phyloP scores from a whole-genome alignment of 2,113 vertebrate genomes.

The Eudyptes chrysolophus region DNA sequence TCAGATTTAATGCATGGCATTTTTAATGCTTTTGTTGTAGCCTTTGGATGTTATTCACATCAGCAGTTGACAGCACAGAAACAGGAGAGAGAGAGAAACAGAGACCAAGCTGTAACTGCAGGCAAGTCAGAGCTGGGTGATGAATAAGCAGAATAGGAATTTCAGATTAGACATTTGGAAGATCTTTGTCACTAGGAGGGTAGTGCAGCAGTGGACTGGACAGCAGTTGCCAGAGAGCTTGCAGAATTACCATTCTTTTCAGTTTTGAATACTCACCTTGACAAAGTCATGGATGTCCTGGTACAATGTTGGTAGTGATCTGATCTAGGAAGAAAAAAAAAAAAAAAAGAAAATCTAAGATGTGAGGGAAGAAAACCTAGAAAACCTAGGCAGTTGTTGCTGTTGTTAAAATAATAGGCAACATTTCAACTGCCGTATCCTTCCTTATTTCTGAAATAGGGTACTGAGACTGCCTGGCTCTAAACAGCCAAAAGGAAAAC shows the following conservation, averaged over 20 bases:
- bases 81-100: not conserved
- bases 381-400: not conserved
- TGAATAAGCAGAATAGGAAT: conserved; percentile 11
- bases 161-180: not conserved
- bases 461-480: not conserved
- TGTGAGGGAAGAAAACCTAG: not conserved
- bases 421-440: not conserved
- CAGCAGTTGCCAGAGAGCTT: not conserved
- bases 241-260: not conserved
- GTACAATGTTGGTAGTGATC: not conserved
- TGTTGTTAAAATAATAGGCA: not conserved
- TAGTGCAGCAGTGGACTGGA: not conserved
- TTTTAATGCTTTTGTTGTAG: not conserved
- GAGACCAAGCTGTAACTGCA: not conserved
- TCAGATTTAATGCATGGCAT: not conserved
- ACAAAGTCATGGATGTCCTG: not conserved
- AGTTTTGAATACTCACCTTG: not conserved
- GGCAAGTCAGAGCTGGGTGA: not conserved
- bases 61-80: not conserved
- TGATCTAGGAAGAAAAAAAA: not conserved
- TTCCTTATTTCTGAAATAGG: not conserved
- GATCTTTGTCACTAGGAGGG: not conserved
- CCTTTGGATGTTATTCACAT: not conserved
- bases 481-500: not conserved
- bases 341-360: not conserved